Evolutionary conservation across 1,140 invertebrate species (phyloP).

Genomic region (Muscidifurax raptorellus): DNA sequence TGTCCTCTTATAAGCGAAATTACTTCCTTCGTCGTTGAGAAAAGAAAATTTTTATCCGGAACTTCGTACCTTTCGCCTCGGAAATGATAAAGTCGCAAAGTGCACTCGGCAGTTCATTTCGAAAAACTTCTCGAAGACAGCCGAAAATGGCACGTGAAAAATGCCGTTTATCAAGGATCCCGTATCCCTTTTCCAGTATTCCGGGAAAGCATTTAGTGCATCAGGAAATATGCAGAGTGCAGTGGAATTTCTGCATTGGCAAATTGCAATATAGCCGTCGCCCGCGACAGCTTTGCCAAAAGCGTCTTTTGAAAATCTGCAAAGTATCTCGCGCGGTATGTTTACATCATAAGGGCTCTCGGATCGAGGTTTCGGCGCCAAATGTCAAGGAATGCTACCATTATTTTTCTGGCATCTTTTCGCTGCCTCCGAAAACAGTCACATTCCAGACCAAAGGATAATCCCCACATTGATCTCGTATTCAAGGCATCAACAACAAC

Average conservation of each 20-base stretch:
- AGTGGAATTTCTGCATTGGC: neutral
- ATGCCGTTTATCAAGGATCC: neutral
- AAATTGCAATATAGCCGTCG: neutral
- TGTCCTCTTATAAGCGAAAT: neutral
- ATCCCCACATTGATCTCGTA: neutral
- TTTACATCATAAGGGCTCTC: too few relatives aligned
- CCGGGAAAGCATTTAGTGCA: neutral
- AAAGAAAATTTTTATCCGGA: neutral
- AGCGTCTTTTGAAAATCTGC: neutral
- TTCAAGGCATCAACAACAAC: neutral
- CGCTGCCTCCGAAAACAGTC: too few relatives aligned
- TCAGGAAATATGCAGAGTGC: neutral
- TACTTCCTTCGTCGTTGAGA: too few relatives aligned
- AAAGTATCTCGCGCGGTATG: too few relatives aligned
- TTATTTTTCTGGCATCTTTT: too few relatives aligned
- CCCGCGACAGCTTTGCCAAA: neutral
- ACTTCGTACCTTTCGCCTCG: neutral
- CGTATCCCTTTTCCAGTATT: neutral
- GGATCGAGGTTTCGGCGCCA: too few relatives aligned
- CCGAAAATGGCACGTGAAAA: neutral
- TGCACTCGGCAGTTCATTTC: neutral
- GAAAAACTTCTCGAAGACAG: neutral
- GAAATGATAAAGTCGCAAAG: neutral
- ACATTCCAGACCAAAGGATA: too few relatives aligned
- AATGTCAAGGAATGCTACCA: too few relatives aligned